Evolutionary conservation across 2,888 invertebrate species (phyloP).

Genomic region (Ariolimax columbianus): DNA sequence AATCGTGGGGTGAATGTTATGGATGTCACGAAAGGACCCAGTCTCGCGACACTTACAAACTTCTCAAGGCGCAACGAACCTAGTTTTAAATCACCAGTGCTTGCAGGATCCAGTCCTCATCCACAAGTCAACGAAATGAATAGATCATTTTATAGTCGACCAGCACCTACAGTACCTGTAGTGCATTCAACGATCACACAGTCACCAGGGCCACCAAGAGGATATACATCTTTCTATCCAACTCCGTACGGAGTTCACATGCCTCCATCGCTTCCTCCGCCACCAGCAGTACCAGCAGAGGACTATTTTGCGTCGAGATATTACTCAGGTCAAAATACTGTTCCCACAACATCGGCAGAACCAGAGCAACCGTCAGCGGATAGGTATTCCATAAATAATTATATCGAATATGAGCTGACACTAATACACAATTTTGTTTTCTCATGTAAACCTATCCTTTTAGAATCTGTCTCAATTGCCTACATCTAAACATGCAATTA

Average conservation of each 20-base stretch:
- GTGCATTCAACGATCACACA: constrained; percentile 11
- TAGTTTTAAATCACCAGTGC: not conserved
- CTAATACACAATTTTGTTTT: no score
- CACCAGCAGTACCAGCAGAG: not conserved
- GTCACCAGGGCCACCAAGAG: constrained; percentile 10
- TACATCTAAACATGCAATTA: no score
- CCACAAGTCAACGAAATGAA: not conserved
- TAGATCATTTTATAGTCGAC: no score
- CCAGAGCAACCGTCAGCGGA: no score
- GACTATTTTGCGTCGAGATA: constrained; percentile 13
- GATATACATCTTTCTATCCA: not conserved
- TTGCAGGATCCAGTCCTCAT: not conserved
- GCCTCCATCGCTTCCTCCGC: not conserved
- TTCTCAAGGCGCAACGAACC: not conserved
- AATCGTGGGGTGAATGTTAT: not conserved
- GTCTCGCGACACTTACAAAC: not conserved
- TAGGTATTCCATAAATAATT: no score
- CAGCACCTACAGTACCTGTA: not conserved
- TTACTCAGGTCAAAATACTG: no score
- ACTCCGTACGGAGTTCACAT: not conserved
- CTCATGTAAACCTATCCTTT: no score
- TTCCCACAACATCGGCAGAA: no score
- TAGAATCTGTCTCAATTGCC: no score
- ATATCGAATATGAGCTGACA: no score
- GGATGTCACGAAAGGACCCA: not conserved